Percentiles rank a stretch among this genome's conserved stretches.
phyloP scores from a whole-genome alignment of 2,113 vertebrate genomes.

The Macroglossus sobrinus region DNA sequence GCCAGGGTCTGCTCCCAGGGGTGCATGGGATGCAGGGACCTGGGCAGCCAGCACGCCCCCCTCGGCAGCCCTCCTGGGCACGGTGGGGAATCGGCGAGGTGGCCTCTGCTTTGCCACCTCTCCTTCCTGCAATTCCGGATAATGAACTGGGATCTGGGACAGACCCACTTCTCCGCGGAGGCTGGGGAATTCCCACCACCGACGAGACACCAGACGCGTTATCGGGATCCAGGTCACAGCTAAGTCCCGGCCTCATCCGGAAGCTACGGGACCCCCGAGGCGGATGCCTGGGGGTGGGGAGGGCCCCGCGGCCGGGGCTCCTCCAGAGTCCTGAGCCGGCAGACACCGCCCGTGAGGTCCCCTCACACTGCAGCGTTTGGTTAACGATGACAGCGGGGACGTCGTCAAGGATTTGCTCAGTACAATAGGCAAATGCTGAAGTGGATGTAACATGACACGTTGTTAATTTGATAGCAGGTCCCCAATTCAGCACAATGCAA shows the following conservation, averaged over 20 bases:
- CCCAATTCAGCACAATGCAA: neutral
- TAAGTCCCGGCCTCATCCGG: fast-evolving
- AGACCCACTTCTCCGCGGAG: neutral
- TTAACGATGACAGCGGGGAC: neutral
- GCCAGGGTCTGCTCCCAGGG: neutral
- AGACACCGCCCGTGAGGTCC: fast-evolving
- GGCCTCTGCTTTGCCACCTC: neutral
- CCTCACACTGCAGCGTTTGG: neutral
- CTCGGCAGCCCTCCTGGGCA: neutral
- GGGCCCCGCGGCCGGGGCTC: neutral
- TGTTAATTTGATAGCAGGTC: neutral
- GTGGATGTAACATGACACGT: neutral
- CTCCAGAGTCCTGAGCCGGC: neutral
- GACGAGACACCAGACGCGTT: neutral
- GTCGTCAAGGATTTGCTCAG: neutral
- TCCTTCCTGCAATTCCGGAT: neutral
- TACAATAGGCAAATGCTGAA: neutral
- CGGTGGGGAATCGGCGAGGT: fast-evolving
- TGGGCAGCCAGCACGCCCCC: neutral
- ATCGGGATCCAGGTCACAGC: constrained; percentile 11
- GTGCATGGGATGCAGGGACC: neutral
- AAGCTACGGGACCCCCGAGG: neutral
- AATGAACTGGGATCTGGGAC: neutral
- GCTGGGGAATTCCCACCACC: neutral
- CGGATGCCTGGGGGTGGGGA: neutral